Percentiles rank a stretch among this genome's conserved stretches.
phyloP scores from a whole-genome alignment of 2,888 invertebrate genomes.

The Mythimna pallens region DNA sequence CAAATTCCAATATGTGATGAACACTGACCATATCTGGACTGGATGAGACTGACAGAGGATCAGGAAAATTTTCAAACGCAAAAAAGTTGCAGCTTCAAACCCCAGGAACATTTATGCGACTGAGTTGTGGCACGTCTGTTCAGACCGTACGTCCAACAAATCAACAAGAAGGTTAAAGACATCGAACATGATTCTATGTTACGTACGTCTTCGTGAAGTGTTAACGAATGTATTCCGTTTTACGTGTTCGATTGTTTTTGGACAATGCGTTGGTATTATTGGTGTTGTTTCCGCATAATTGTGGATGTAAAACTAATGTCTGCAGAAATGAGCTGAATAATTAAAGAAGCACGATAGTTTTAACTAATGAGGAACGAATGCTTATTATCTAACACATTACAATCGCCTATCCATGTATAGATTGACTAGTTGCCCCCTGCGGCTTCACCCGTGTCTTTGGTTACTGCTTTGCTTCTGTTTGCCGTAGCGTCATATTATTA shows the following conservation, averaged over 20 bases:
- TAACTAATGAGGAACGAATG: not conserved
- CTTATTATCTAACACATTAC: too few relatives aligned
- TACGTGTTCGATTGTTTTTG: conserved; percentile 31
- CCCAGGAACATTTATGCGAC: too few relatives aligned
- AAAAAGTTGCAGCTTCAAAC: too few relatives aligned
- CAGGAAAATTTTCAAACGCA: too few relatives aligned
- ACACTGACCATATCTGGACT: too few relatives aligned
- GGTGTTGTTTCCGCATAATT: conserved; percentile 18
- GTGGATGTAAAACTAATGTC: conserved; percentile 6
- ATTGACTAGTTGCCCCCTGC: too few relatives aligned
- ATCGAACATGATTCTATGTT: conserved; percentile 32
- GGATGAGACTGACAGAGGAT: too few relatives aligned
- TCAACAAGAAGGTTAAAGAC: conserved; percentile 42
- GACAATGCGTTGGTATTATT: not conserved
- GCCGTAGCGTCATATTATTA: too few relatives aligned
- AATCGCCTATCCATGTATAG: too few relatives aligned
- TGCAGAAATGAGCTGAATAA: conserved; percentile 8
- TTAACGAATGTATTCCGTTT: conserved; percentile 29
- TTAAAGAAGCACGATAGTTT: not conserved
- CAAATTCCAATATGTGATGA: too few relatives aligned
- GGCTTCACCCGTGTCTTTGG: too few relatives aligned
- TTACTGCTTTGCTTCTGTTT: too few relatives aligned
- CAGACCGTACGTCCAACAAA: not conserved
- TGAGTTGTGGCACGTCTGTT: not conserved
- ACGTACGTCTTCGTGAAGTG: conserved; percentile 37